Evolutionary conservation across 2,113 vertebrate genomes (phyloP).

Genomic region (Rhinogobius similis): DNA sequence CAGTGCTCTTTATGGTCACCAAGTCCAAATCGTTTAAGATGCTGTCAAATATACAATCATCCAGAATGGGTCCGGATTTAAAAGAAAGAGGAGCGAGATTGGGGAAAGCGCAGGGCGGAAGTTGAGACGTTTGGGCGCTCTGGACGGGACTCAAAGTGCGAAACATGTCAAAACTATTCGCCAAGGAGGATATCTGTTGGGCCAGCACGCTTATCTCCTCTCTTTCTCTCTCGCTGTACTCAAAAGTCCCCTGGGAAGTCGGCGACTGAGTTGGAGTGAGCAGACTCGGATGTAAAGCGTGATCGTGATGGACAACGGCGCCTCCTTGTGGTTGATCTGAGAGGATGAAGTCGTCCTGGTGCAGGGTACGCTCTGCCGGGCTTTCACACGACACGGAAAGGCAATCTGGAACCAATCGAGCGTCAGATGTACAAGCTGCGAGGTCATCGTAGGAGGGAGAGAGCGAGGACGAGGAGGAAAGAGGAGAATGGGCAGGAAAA

Average conservation of each 20-base stretch:
- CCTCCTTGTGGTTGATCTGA: conserved; percentile 50
- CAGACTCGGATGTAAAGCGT: conserved; percentile 24
- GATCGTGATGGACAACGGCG: conserved; percentile 32
- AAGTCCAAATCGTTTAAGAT: conserved; percentile 71
- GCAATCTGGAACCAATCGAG: conserved; percentile 72
- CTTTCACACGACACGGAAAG: conserved; percentile 45
- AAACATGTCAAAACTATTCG: conserved; percentile 75
- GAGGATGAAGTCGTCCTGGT: conserved; percentile 58
- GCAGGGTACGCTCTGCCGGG: conserved; percentile 52
- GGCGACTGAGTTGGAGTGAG: conserved; percentile 54
- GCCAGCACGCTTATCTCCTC: conserved; percentile 79
- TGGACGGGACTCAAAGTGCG: conserved; percentile 33
- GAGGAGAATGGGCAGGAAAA: conserved; percentile 3
- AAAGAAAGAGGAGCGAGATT: not conserved
- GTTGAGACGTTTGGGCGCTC: not conserved
- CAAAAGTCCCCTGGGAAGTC: conserved; percentile 5
- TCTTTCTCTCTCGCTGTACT: conserved; percentile 64
- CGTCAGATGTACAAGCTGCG: conserved; percentile 38
- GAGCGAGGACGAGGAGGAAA: conserved; percentile 41
- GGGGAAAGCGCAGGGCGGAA: conserved; percentile 33
- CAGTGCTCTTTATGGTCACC: conserved; percentile 20
- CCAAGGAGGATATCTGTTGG: conserved; percentile 81
- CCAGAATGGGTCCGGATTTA: conserved; percentile 47
- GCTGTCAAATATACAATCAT: conserved; percentile 68
- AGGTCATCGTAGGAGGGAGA: conserved; percentile 52